A percentile compares a stretch with the other conserved stretches of the same genome.
Conservation (phyloP, 1,140 invertebrate species). For the Platorchestia sp. region DNA sequence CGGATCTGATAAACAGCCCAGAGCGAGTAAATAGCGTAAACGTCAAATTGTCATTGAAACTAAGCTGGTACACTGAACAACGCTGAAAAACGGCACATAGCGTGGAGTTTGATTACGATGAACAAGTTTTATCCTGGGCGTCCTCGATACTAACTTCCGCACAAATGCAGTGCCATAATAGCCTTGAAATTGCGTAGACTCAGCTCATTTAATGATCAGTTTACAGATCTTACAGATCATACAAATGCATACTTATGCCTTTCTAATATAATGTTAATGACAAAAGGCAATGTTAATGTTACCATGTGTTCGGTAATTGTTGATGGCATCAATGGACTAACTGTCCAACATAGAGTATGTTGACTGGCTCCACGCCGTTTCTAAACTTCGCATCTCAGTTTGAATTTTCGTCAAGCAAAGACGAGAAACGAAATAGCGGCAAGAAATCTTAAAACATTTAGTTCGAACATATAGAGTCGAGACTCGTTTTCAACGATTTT, state of each 20-base stretch:
- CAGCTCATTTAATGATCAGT: background rate
- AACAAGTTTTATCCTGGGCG: background rate
- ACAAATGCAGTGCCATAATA: background rate
- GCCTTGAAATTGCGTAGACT: background rate
- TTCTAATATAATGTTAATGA: no score
- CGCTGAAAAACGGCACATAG: background rate
- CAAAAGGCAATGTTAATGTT: no score
- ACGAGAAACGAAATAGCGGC: no score
- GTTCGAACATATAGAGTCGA: no score
- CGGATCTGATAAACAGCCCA: background rate
- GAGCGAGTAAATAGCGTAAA: background rate
- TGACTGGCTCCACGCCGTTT: no score
- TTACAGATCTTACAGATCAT: background rate
- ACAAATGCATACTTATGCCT: background rate
- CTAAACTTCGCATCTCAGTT: no score
- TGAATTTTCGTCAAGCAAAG: no score
- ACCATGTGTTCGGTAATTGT: no score
- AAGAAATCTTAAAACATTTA: no score
- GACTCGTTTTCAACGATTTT: no score
- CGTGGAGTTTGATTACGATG: background rate
- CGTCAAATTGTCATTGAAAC: background rate
- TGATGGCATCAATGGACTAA: no score
- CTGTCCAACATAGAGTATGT: no score
- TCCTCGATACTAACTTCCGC: background rate
- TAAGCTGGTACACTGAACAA: background rate